Conservation (phyloP, 2,113 vertebrate genomes). For the Probosciger aterrimus region DNA sequence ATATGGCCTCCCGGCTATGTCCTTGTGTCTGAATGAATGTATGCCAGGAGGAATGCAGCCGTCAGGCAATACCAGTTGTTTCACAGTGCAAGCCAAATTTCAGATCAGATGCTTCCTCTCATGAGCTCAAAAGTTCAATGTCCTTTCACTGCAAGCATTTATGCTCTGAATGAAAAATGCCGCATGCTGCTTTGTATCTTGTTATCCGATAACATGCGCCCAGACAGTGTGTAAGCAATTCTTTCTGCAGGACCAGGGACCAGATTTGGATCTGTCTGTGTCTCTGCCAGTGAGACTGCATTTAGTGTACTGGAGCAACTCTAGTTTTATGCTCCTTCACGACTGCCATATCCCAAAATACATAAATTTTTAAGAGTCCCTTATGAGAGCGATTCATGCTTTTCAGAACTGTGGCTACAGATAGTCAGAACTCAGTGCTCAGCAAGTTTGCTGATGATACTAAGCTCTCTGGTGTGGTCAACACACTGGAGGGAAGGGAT, state of each 20-base stretch:
- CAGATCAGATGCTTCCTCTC: not conserved
- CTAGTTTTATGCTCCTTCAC: not conserved
- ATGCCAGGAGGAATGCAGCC: not conserved
- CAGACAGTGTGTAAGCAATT: conserved; percentile 27
- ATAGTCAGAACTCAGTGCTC: not conserved
- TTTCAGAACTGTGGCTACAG: not conserved
- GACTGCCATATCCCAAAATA: accelerated
- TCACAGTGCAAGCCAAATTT: not conserved
- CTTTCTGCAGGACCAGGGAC: not conserved
- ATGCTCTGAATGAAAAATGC: not conserved
- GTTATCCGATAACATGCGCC: not conserved
- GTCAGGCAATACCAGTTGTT: not conserved
- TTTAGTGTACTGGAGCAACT: accelerated
- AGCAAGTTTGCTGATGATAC: not conserved
- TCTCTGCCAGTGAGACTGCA: not conserved
- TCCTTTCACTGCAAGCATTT: not conserved
- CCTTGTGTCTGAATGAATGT: accelerated
- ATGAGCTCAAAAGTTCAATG: not conserved
- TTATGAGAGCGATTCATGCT: accelerated
- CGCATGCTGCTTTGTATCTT: not conserved
- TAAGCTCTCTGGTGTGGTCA: not conserved
- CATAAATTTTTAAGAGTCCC: accelerated
- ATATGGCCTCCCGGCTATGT: accelerated
- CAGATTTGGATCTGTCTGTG: not conserved
- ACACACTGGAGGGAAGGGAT: not conserved